Evolutionary conservation across 1,140 invertebrate species (phyloP), one percentile per base, ranked within the genome.

Genomic region (Ceratina australensis): DNA sequence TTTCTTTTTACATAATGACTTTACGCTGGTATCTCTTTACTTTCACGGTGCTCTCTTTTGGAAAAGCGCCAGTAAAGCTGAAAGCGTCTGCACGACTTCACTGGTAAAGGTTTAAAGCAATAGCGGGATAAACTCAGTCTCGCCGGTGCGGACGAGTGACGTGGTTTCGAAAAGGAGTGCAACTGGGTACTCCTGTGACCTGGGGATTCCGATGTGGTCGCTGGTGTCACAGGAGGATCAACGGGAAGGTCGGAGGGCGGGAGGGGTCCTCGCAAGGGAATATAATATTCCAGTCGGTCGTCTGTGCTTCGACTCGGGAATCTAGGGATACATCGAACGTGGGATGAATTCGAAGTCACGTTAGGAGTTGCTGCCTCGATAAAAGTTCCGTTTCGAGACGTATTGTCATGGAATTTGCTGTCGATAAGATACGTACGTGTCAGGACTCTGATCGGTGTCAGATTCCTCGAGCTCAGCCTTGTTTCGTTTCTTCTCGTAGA

Each of bases 401-500:
- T 42, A 8, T 42, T 42, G 10, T 42, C 33, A 42, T 8, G 33
- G 8, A 42, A 42, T 42, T 42, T 42, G 33, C 10, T 42, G 33
- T 42, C 10, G 8, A 42, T 54, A 13, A 33, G 18, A 33, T 7
- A 87, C 95, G 95, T 93, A 96, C 95, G 95, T 95, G 87, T 96
- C 95, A 61, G 95, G 95, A 86, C 96, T 96, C 92, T 97, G 96
- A 93, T 98, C 97, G 83, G 96, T 97, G 93, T 98, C 97, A 90
- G 96, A 97, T 92, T 98, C 97, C 87, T 98, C 97, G 85, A 97
- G 94, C 92, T 98, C 97, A 81, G 96, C 94, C 94, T 98, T 98
- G 93, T 96, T 97, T 85, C 97, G 95, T 92, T 97, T 95, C 93
- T 97, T 97, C 93, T 98, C 97, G 92, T 98, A 99, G 78, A 99